Conservation (phyloP, 2,113 vertebrate genomes). For the Phyllostomus hastatus region DNA sequence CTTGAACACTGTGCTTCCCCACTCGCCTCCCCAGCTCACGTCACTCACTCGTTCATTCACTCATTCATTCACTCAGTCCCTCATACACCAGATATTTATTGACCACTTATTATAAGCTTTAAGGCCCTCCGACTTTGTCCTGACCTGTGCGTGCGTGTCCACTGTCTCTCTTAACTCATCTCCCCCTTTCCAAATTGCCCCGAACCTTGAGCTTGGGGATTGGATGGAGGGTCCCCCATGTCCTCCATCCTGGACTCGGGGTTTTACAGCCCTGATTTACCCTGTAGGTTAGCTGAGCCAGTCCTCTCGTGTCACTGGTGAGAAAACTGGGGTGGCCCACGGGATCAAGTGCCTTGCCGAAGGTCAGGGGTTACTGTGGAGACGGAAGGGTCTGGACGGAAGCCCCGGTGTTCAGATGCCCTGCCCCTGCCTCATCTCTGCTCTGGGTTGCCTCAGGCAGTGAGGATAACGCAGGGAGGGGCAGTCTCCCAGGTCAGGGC, state of each 20-base stretch:
- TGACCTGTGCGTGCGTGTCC: background rate
- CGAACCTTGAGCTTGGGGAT: background rate
- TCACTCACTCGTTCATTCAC: background rate
- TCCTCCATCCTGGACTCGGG: background rate
- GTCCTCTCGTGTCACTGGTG: background rate
- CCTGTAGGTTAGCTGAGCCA: background rate
- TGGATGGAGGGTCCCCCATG: background rate
- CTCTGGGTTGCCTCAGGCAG: background rate
- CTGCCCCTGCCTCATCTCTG: background rate
- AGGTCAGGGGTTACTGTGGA: background rate
- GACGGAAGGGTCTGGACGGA: background rate
- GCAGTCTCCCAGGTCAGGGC: background rate
- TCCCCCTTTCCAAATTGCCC: background rate
- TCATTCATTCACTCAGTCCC: background rate
- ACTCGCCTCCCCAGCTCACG: background rate
- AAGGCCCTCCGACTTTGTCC: background rate
- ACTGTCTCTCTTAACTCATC: background rate
- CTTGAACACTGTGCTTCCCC: background rate
- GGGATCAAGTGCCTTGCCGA: conserved; percentile 22
- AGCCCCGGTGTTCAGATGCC: background rate
- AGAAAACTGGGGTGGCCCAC: background rate
- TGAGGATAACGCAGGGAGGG: background rate
- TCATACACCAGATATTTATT: background rate
- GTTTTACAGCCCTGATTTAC: background rate
- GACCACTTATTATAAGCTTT: conserved; percentile 26